Evolutionary conservation across 2,797 vertebrate species (phyloP).

Genomic region (Chrosomus eos): DNA sequence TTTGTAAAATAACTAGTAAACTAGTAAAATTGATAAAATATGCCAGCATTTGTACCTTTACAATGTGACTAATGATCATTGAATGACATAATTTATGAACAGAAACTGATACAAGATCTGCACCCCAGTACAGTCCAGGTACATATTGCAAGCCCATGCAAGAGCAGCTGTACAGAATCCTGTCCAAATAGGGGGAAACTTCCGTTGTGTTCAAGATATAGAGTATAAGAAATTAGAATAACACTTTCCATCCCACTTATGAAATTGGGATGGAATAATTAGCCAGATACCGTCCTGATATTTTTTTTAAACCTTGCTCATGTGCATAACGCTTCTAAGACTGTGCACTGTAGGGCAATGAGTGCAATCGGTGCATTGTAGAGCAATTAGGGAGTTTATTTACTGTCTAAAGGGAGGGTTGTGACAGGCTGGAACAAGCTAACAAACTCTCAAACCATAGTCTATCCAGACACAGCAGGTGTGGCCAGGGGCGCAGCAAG

Average conservation of each 20-base stretch:
- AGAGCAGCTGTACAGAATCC: neutral
- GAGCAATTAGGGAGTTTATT: neutral
- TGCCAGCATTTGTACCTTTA: too few relatives aligned
- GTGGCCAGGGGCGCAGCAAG: neutral
- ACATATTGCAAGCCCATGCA: neutral
- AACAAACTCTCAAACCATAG: neutral
- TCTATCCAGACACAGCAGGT: constrained; percentile 4
- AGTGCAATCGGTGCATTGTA: neutral
- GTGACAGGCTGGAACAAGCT: constrained; percentile 5
- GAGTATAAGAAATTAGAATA: too few relatives aligned
- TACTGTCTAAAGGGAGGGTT: constrained; percentile 1
- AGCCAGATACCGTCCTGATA: neutral
- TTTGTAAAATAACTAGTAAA: too few relatives aligned
- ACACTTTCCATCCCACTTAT: neutral
- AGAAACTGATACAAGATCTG: neutral
- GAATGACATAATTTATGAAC: neutral
- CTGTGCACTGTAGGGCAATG: neutral
- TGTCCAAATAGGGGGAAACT: neutral
- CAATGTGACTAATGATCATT: neutral
- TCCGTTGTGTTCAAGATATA: neutral
- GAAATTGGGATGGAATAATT: neutral
- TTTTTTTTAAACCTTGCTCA: neutral
- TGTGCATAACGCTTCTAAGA: neutral
- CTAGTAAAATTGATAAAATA: too few relatives aligned
- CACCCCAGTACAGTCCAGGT: neutral